A percentile compares a stretch with the other conserved stretches of the same genome.
These are phyloP conservation scores for Atlantisia rogersi DNA, from an alignment of 2,113 vertebrate species.

Conservation along the genomic window DNA sequence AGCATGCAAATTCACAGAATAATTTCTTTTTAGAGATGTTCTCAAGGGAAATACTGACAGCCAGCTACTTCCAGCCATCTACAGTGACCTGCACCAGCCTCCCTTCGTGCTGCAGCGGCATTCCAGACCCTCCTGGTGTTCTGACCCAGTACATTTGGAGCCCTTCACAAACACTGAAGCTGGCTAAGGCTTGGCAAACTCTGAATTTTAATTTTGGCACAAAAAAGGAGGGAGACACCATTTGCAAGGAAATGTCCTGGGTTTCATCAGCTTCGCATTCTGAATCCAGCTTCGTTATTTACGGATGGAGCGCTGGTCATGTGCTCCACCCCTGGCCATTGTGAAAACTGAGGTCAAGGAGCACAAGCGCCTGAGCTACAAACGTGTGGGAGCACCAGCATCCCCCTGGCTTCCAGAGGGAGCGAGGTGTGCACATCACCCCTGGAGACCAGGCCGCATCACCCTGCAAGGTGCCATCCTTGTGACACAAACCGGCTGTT, in stretches of 20 bases:
- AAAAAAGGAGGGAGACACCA: not conserved
- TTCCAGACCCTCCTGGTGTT: not conserved
- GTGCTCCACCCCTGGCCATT: not conserved
- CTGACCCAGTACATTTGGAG: not conserved
- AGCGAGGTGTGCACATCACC: not conserved
- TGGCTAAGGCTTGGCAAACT: not conserved
- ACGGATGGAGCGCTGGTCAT: not conserved
- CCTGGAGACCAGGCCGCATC: not conserved
- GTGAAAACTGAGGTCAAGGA: not conserved
- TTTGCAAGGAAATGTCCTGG: not conserved
- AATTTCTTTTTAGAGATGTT: not conserved
- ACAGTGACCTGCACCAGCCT: not conserved
- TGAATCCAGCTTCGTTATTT: not conserved
- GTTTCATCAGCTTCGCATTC: not conserved
- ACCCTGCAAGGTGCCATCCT: not conserved
- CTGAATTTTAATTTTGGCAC: not conserved
- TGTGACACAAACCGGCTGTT: not conserved
- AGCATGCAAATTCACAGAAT: not conserved
- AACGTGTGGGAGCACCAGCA: not conserved
- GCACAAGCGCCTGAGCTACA: not conserved
- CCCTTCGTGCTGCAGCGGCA: accelerated
- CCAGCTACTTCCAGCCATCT: not conserved
- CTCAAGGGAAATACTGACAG: not conserved
- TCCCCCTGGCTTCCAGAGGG: accelerated
- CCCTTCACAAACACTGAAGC: not conserved